These are phyloP conservation scores for Onychostoma macrolepis DNA, from an alignment of 2,113 vertebrate species.

Conservation along the genomic window DNA sequence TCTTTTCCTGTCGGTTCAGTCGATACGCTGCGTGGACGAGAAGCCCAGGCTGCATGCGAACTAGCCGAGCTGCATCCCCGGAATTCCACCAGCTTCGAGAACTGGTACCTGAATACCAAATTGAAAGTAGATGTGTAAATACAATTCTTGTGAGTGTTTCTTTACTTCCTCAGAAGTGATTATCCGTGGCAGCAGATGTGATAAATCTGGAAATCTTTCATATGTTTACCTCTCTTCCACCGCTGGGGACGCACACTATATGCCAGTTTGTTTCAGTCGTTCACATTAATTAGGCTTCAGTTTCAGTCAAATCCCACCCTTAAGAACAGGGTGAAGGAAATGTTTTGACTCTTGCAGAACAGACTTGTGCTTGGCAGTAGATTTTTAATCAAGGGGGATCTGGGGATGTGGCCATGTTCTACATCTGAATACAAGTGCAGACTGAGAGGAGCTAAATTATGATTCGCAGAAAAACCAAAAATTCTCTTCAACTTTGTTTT, in stretches of 20 bases:
- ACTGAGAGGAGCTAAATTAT: neutral
- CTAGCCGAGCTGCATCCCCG: constrained; percentile 59
- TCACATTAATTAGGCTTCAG: constrained; percentile 33
- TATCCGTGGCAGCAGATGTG: constrained; percentile 50
- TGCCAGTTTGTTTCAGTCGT: constrained; percentile 27
- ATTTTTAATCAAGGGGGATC: constrained; percentile 1
- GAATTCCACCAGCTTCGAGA: constrained; percentile 63
- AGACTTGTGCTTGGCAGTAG: constrained; percentile 10
- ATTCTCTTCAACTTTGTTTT: neutral
- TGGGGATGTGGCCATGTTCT: neutral
- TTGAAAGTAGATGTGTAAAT: constrained; percentile 57
- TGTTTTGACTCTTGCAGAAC: constrained; percentile 30
- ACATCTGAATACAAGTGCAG: neutral
- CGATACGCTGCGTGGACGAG: constrained; percentile 63
- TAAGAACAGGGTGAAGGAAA: constrained; percentile 37
- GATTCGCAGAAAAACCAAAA: neutral
- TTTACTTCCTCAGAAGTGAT: constrained; percentile 49
- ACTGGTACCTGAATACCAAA: constrained; percentile 67
- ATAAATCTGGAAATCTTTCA: constrained; percentile 39
- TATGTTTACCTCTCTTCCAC: constrained; percentile 34
- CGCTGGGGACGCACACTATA: constrained; percentile 32
- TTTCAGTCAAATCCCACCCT: constrained; percentile 26
- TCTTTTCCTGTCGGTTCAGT: constrained; percentile 68
- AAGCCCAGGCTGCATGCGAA: constrained; percentile 74
- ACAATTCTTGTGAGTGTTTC: constrained; percentile 57